These are phyloP conservation scores for Corydoras sp. DNA, from an alignment of 2,113 vertebrate genomes.

Conservation along the genomic window DNA sequence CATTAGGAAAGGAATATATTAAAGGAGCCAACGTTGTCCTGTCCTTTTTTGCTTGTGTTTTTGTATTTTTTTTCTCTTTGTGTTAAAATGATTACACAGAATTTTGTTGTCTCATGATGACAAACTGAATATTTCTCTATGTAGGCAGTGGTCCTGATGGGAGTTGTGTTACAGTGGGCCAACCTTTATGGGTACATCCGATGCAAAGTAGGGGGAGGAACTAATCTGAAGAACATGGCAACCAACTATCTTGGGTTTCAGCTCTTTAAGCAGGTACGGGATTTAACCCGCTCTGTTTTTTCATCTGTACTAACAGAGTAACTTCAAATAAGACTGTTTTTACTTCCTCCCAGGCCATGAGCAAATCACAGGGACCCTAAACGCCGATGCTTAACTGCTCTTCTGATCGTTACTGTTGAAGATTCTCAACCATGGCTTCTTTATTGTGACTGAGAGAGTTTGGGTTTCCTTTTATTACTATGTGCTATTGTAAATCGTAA, in stretches of 20 bases:
- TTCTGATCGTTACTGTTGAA: too few species aligned
- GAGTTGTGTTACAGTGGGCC: slow-evolving; percentile 82
- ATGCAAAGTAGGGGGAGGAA: slow-evolving; percentile 82
- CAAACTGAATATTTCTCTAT: background rate
- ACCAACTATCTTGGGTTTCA: slow-evolving; percentile 80
- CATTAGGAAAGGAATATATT: too few species aligned
- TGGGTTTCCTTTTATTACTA: too few species aligned
- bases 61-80: too few species aligned
- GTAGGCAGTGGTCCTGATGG: slow-evolving; percentile 86
- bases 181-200: slow-evolving; percentile 87
- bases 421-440: too few species aligned
- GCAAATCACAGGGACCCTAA: slow-evolving; percentile 37
- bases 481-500: too few species aligned
- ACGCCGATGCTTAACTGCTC: too few species aligned
- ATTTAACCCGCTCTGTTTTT: background rate
- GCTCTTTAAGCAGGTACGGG: slow-evolving; percentile 77
- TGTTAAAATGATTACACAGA: background rate
- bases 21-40: background rate
- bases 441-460: too few species aligned
- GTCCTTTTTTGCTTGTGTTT: background rate
- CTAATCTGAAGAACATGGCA: slow-evolving; percentile 77
- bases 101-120: background rate
- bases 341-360: slow-evolving; percentile 34
- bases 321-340: background rate
- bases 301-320: background rate